Base-by-base conservation (phyloP, 2,113 vertebrate genomes). In the Chaetorhynchus papuensis region DNA sequence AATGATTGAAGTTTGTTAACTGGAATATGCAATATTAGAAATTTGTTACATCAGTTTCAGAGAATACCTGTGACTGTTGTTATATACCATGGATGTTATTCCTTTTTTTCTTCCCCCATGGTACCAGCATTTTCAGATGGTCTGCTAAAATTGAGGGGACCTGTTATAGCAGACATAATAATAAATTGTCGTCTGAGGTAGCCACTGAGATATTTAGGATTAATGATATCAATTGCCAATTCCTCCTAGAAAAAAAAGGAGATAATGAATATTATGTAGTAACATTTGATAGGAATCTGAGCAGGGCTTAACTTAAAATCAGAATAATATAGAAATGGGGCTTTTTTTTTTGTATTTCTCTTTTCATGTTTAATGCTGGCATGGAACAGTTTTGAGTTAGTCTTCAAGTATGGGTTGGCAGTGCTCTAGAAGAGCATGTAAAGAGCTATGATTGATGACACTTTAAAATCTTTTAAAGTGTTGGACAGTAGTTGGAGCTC, bases 401-500 rank as follows among this genome's bases (percentile, higher is more conserved):
- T 57, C 66, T 89, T 92, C 72, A 75, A 91, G 39, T 53, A 72
- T 52, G 11, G 78, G 19, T 71, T 93, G 64, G 63, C 92, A 91
- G 80, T 93, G 44, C 54, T 96, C 27, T 86, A 60, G 54, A 66
- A 92, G 42, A 76, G 15, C 44, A 20, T 75, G 79, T 85, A 66
- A 93, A 70, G 66, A 84, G 59, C 66, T 83, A 53, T 78, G 91
- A 89, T 80, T 93, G 91, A 87, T 90, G 71, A 69, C 59, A 84
- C 79, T 92, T 86, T 81, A 91, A 74, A 79, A 42, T 93, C 49
- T 93, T 71, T 85, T 84, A 54, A 89, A 80, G 76, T 92, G 42
- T 90, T 95, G 92, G 95, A 71, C 87, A 94, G 93, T 90, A 83
- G 47, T 68, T 87, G 88, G 82, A 92, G 35, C 80, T 93, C 42